Evolutionary conservation across 2,888 invertebrate species (phyloP).

Genomic region (Bursaphelenchus okinawaensis): DNA sequence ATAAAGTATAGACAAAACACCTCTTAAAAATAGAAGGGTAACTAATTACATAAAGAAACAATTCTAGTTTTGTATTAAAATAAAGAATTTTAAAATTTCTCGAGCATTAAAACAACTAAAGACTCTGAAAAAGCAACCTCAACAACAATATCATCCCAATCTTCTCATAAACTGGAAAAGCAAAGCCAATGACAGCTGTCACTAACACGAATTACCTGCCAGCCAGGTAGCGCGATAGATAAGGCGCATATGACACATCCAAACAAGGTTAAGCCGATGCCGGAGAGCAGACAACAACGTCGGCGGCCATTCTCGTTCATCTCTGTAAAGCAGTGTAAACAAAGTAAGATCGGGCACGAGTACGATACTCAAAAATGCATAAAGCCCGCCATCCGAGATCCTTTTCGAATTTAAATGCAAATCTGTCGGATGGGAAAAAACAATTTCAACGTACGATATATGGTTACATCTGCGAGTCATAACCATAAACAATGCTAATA

Average conservation of each 20-base stretch:
- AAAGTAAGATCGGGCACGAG: neutral
- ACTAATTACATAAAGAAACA: no score
- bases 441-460: no score
- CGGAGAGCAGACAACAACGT: slow-evolving; percentile 20
- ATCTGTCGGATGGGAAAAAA: no score
- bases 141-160: no score
- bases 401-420: neutral
- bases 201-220: slow-evolving; percentile 27
- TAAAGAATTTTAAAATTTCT: no score
- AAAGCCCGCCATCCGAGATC: neutral
- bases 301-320: slow-evolving; percentile 14
- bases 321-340: neutral
- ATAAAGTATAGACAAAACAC: neutral
- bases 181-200: no score
- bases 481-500: no score
- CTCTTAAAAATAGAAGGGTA: neutral
- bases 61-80: neutral
- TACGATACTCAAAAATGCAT: neutral
- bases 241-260: slow-evolving; percentile 29
- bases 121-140: no score
- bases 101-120: no score
- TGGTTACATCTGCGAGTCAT: no score
- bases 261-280: slow-evolving; percentile 25
- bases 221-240: slow-evolving; percentile 28
- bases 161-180: no score